A percentile compares a stretch with the other conserved stretches of the same genome.
Conservation (phyloP, 2,888 invertebrate species). For the Globia sparganii region DNA sequence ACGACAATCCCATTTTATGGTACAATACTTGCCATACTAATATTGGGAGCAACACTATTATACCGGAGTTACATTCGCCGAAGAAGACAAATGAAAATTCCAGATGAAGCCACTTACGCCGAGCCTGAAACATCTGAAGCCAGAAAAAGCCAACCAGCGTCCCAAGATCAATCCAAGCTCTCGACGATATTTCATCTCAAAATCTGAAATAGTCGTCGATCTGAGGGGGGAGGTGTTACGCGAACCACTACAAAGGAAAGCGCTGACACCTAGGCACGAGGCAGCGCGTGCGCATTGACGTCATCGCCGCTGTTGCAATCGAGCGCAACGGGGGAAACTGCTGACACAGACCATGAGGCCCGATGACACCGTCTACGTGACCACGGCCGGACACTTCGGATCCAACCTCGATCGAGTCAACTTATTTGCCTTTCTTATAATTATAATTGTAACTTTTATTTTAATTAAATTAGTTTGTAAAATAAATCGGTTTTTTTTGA, state of each 20-base stretch:
- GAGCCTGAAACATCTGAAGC: background rate
- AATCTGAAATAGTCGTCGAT: slow-evolving; percentile 13
- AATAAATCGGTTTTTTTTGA: too few relatives aligned
- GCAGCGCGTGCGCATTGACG: background rate
- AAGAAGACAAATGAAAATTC: background rate
- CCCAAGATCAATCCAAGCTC: background rate
- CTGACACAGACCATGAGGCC: background rate
- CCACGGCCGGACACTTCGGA: background rate
- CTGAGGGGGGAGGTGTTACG: slow-evolving; percentile 1
- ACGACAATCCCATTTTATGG: slow-evolving; percentile 5
- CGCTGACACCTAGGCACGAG: background rate
- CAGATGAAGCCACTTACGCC: background rate
- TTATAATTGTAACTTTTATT: background rate
- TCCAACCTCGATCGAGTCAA: background rate
- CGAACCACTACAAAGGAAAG: background rate
- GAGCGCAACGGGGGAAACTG: background rate
- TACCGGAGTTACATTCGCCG: background rate
- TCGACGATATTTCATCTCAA: slow-evolving; percentile 15
- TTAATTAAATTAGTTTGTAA: background rate
- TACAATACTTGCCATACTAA: background rate
- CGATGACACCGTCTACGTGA: slow-evolving; percentile 3
- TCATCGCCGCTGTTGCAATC: background rate
- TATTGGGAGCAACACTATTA: background rate
- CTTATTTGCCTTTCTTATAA: too few relatives aligned
- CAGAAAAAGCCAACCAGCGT: background rate